These are phyloP conservation scores for Triplophysa yarkandensis DNA, from an alignment of 2,797 vertebrate species.

Conservation along the genomic window DNA sequence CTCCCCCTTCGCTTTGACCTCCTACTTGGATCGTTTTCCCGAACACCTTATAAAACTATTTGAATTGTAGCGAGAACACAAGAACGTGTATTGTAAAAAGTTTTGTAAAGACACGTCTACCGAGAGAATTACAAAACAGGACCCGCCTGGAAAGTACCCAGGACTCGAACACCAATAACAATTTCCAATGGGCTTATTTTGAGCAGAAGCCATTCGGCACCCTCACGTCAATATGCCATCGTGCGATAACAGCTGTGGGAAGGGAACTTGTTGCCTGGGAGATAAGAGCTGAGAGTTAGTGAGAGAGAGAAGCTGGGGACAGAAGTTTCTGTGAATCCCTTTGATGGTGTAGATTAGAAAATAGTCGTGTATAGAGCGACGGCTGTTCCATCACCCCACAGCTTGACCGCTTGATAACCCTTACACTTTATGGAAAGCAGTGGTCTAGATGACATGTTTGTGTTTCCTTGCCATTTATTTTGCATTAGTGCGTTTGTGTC, in stretches of 20 bases:
- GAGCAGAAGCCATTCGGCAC: conserved; percentile 56
- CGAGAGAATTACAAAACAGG: conserved; percentile 57
- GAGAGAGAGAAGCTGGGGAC: conserved; percentile 2
- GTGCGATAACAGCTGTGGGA: conserved; percentile 69
- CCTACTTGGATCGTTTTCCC: conserved; percentile 29
- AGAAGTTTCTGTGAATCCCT: conserved; percentile 25
- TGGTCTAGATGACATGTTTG: conserved; percentile 41
- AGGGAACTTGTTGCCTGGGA: conserved; percentile 72
- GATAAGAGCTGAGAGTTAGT: conserved; percentile 62
- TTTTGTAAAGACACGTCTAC: conserved; percentile 57
- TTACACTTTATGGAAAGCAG: conserved; percentile 42
- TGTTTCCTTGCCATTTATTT: conserved; percentile 57
- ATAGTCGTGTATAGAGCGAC: conserved; percentile 3
- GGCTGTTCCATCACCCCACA: conserved; percentile 18
- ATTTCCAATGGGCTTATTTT: conserved; percentile 49
- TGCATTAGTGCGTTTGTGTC: too few species aligned
- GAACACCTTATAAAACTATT: conserved; percentile 19
- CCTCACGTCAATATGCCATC: conserved; percentile 62
- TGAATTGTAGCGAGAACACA: conserved; percentile 7
- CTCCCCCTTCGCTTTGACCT: conserved; percentile 28
- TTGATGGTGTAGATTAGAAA: conserved; percentile 11
- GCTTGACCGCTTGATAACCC: conserved; percentile 18
- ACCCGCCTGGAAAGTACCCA: conserved; percentile 50
- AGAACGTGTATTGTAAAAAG: not conserved
- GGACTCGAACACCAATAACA: conserved; percentile 50